Percentiles rank a stretch among this genome's conserved stretches.
These are phyloP conservation scores for Phthorimaea operculella DNA, from an alignment of 1,140 invertebrate species.

Conservation along the genomic window DNA sequence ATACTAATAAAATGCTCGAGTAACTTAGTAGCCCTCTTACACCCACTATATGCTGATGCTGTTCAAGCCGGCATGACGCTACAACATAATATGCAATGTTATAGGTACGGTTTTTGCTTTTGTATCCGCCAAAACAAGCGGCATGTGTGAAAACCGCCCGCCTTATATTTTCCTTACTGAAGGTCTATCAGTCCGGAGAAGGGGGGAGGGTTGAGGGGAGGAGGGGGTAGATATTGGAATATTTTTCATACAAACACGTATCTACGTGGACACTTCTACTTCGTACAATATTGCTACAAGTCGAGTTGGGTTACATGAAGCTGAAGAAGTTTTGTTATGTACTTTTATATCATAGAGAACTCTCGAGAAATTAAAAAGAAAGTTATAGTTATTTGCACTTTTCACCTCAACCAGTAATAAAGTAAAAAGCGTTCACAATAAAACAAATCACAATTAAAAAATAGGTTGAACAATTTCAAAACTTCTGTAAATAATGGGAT, in stretches of 20 bases:
- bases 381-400: too few species aligned
- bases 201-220: slow-evolving; percentile 12
- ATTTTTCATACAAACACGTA: slow-evolving; percentile 66
- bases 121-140: too few species aligned
- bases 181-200: slow-evolving; percentile 17
- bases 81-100: too few species aligned
- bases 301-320: slow-evolving; percentile 32
- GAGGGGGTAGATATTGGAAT: slow-evolving; percentile 47
- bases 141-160: too few species aligned
- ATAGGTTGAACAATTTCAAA: too few species aligned
- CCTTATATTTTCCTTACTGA: slow-evolving; percentile 24
- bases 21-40: too few species aligned
- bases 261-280: slow-evolving; percentile 59
- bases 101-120: too few species aligned
- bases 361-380: neutral
- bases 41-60: too few species aligned
- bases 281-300: slow-evolving; percentile 56
- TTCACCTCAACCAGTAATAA: neutral
- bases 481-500: too few species aligned
- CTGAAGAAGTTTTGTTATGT: neutral
- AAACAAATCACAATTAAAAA: too few species aligned
- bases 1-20: too few species aligned
- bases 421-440: neutral
- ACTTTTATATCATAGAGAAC: neutral
- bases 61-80: too few species aligned